These are phyloP conservation scores for Prionailurus viverrinus DNA, from an alignment of 2,113 vertebrate species.

Conservation along the genomic window DNA sequence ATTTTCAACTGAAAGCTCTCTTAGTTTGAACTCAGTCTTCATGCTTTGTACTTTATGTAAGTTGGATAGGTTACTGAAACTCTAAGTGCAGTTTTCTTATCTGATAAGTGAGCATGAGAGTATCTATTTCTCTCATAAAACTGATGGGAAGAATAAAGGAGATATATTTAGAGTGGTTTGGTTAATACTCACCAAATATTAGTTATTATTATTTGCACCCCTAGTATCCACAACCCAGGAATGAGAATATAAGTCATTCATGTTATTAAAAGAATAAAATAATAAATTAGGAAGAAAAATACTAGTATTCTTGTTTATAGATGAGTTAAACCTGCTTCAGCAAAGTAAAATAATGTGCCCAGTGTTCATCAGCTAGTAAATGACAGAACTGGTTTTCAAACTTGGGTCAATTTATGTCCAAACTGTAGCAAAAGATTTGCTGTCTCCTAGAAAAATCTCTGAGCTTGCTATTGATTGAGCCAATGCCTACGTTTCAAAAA, in stretches of 20 bases:
- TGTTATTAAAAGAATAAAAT: background rate
- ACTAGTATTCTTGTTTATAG: background rate
- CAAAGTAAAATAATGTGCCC: background rate
- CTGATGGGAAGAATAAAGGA: background rate
- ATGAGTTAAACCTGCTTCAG: background rate
- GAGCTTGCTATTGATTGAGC: background rate
- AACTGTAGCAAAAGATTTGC: background rate
- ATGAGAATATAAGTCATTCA: background rate
- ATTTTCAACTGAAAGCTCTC: background rate
- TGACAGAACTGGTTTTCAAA: background rate
- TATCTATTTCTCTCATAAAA: background rate
- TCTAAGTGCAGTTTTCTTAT: background rate
- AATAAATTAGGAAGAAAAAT: background rate
- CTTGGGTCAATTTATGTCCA: background rate
- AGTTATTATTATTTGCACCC: background rate
- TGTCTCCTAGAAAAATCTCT: background rate
- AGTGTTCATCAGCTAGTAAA: background rate
- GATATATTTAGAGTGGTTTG: background rate
- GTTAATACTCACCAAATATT: background rate
- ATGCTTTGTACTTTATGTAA: background rate
- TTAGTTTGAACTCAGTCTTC: background rate
- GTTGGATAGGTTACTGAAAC: background rate
- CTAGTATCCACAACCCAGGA: background rate
- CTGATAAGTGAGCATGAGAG: background rate
- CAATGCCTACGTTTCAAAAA: conserved; percentile 6